Evolutionary conservation across 2,888 invertebrate genomes (phyloP), one percentile per base, ranked within the genome.

Genomic region (Monochamus alternatus): DNA sequence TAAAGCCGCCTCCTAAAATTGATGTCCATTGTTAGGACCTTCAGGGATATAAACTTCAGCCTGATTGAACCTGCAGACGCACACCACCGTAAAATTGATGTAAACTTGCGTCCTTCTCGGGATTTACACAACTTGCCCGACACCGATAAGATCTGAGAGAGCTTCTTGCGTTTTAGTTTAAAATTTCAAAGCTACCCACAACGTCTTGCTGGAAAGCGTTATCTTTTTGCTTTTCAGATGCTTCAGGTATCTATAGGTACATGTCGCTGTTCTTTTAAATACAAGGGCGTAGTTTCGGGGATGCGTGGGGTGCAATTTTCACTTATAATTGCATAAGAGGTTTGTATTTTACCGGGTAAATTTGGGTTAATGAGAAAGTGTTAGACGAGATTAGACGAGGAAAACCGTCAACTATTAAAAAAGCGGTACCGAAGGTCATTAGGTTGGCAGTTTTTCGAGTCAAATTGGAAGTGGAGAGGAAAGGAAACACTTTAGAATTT

Each of bases 1-100:
- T 73, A 63, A 68, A 84, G 83, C 83, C 84, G 84, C 83, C 84
- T 83, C 63, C 68, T 78, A 64, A 81, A 84, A 84, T 84, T 82
- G 81, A 74, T 69, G 76, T 65, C 78, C 74, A 80, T 82, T 82
- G 81, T 83, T 71, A 71, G 58, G 58, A 60, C 71, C 67, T 78
- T 76, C 59, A 51, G 73, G 78, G 81, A 81, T 78, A 78, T 79
- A 72, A 80, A 81, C 75, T 81, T 81, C 79, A 80, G 76, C 71
- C 69, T 75, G 78, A 78, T 76, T 80, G 82, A 52, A 65, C 74
- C 77, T 70, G 75, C 75, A 80, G 79, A 80, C 78, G 81, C 84
- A 85, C 84, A 84, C 85, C 84, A 80, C 83, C 85, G 84, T 83
- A 82, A 86, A 86, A 86, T 86, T 83, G 84, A 80, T 84, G 84